Evolutionary conservation across 2,113 vertebrate genomes (phyloP).

Genomic region (Geothlypis trichas): DNA sequence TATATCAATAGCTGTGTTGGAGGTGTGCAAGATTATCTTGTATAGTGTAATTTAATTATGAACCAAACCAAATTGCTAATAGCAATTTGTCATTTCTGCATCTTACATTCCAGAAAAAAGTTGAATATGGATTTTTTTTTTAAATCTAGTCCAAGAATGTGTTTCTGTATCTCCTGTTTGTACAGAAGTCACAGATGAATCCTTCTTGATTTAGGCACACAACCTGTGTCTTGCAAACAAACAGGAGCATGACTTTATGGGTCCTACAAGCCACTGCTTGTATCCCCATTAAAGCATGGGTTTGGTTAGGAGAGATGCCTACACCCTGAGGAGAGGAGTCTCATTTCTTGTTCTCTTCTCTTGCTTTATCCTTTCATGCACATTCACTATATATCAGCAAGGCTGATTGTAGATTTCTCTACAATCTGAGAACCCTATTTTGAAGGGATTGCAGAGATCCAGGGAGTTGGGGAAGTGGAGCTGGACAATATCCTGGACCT

Average conservation of each 20-base stretch:
- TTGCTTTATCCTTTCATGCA: not conserved
- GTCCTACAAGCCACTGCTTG: not conserved
- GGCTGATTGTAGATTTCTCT: not conserved
- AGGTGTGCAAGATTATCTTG: not conserved
- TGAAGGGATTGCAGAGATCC: not conserved
- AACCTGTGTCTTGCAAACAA: not conserved
- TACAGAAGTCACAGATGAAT: not conserved
- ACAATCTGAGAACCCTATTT: fast-evolving
- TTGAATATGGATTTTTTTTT: not conserved
- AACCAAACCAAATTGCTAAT: not conserved
- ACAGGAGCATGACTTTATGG: not conserved
- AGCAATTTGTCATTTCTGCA: not conserved
- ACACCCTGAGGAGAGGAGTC: not conserved
- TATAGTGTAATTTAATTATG: not conserved
- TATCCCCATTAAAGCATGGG: not conserved
- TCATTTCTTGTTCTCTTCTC: not conserved
- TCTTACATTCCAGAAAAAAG: not conserved
- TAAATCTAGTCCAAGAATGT: not conserved
- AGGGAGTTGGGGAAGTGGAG: not conserved
- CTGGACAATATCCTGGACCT: not conserved
- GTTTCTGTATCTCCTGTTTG: not conserved
- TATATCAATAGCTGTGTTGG: not conserved
- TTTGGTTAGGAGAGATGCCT: not conserved
- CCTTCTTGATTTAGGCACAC: not conserved
- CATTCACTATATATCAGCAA: not conserved